These are phyloP conservation scores for Patiria pectinifera DNA, from an alignment of 53 echinoderm and acorn worm genomes.

Conservation along the genomic window DNA sequence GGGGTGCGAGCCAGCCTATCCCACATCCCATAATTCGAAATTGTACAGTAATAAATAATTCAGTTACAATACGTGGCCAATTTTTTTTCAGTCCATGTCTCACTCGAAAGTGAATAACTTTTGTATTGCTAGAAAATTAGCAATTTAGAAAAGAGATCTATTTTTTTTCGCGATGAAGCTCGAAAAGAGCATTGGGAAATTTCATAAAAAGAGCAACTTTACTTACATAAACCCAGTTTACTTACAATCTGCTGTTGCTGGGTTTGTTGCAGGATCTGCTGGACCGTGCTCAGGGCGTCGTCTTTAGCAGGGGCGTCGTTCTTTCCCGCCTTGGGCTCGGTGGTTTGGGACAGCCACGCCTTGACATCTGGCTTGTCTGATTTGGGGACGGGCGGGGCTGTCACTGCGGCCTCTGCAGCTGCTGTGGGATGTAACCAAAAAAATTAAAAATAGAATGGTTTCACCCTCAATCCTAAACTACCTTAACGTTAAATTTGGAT, in stretches of 20 bases:
- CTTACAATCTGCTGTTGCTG: constrained; percentile 72
- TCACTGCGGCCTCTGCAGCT: constrained; percentile 7
- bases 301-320: constrained; percentile 47
- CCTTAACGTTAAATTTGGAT: neutral
- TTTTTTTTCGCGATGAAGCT: too few species aligned
- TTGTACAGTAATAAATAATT: too few species aligned
- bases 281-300: constrained; percentile 62
- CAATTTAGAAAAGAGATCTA: too few species aligned
- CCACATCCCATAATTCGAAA: too few species aligned
- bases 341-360: constrained; percentile 50
- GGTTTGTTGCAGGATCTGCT: constrained; percentile 70
- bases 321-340: constrained; percentile 12
- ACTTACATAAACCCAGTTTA: neutral
- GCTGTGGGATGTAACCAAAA: neutral
- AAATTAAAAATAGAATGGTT: neutral
- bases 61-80: too few species aligned
- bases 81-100: too few species aligned
- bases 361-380: constrained; percentile 50
- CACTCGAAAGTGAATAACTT: too few species aligned
- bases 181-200: too few species aligned
- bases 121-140: too few species aligned
- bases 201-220: too few species aligned
- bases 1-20: too few species aligned
- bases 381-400: constrained; percentile 29
- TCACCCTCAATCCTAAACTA: neutral